A percentile compares a stretch with the other conserved stretches of the same genome.
Conservation (phyloP, 30 jellyfish, hydroid and myxozoan species). For the Hydractinia echinata region DNA sequence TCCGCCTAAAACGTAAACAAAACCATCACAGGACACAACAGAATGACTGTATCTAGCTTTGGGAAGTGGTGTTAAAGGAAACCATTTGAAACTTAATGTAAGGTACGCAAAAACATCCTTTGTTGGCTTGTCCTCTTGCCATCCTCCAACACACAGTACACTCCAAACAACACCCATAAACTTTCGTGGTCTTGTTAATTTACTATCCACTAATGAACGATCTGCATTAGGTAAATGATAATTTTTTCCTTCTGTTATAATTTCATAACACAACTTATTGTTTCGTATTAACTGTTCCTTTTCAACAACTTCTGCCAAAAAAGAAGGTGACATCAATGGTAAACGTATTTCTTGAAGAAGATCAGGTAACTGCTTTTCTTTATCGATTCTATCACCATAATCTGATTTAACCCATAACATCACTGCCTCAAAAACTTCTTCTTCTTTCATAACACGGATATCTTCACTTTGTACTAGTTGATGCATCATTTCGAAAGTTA, state of each 20-base stretch:
- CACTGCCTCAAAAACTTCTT: slow-evolving; percentile 89
- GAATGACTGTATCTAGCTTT: slow-evolving; percentile 73
- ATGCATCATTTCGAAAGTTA: slow-evolving; percentile 59
- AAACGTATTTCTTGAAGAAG: slow-evolving; percentile 57
- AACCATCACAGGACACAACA: slow-evolving; percentile 87
- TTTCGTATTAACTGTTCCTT: slow-evolving; percentile 49
- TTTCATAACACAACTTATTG: slow-evolving; percentile 42
- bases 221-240: slow-evolving; percentile 32
- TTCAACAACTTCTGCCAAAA: slow-evolving; percentile 66
- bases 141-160: slow-evolving; percentile 84
- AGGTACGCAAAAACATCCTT: slow-evolving; percentile 81
- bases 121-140: slow-evolving; percentile 71
- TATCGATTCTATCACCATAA: slow-evolving; percentile 36
- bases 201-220: slow-evolving; percentile 42
- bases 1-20: slow-evolving; percentile 84
- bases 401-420: slow-evolving; percentile 66
- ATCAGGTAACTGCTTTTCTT: slow-evolving; percentile 44
- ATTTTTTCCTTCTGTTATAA: slow-evolving; percentile 60
- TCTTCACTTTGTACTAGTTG: slow-evolving; percentile 77
- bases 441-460: slow-evolving; percentile 81
- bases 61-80: slow-evolving; percentile 76
- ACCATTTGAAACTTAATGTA: slow-evolving; percentile 66
- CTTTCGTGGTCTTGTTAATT: slow-evolving; percentile 68
- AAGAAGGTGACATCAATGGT: slow-evolving; percentile 81
- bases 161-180: slow-evolving; percentile 95